These are phyloP conservation scores for Megalops cyprinoides DNA, from an alignment of 2,797 vertebrate species.

Conservation along the genomic window DNA sequence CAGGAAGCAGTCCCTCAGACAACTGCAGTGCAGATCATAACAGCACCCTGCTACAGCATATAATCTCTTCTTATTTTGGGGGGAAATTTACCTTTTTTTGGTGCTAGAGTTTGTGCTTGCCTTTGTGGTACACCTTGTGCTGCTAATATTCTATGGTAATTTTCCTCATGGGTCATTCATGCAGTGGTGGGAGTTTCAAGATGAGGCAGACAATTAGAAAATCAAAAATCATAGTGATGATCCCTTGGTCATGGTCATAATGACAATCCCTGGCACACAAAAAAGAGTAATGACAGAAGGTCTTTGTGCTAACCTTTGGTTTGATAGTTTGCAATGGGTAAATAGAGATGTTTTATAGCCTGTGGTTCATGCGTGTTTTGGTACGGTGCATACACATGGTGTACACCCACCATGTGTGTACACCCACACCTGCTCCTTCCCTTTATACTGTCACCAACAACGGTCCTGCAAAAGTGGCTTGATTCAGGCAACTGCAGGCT, in stretches of 20 bases:
- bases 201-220: too few relatives aligned
- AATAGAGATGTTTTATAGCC: neutral
- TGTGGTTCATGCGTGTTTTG: neutral
- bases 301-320: neutral
- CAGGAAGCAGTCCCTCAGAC: neutral
- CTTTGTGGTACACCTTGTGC: too few relatives aligned
- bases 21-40: neutral
- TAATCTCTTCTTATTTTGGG: neutral
- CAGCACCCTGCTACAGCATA: neutral
- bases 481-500: neutral
- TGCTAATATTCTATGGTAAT: too few relatives aligned
- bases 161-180: too few relatives aligned
- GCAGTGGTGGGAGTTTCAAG: too few relatives aligned
- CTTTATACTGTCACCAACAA: neutral
- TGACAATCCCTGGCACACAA: too few relatives aligned
- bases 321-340: neutral
- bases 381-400: too few relatives aligned
- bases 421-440: neutral
- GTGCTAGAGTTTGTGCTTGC: neutral
- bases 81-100: neutral
- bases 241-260: too few relatives aligned
- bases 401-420: neutral
- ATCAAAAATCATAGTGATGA: too few relatives aligned
- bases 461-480: neutral
- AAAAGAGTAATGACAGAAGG: too few relatives aligned